Conservation (phyloP, 2,113 vertebrate genomes). For the Thamnaconus septentrionalis region DNA sequence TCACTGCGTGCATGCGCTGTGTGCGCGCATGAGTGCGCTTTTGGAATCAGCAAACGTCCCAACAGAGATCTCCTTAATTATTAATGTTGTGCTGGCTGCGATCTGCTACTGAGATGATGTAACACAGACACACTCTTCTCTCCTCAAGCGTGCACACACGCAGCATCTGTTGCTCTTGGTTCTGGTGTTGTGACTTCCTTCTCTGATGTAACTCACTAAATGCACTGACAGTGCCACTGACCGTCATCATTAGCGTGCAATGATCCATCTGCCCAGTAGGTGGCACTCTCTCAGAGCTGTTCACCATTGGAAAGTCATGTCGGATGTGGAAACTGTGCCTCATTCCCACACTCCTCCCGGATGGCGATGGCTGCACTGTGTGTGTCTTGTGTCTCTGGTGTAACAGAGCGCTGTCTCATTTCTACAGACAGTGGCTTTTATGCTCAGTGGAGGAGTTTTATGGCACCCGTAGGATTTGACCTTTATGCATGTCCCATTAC, state of each 20-base stretch:
- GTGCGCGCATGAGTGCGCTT: background rate
- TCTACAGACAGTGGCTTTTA: slow-evolving; percentile 16
- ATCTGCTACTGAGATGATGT: slow-evolving; percentile 11
- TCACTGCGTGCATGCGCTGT: background rate
- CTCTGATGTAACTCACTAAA: slow-evolving; percentile 2
- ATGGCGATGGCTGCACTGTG: slow-evolving; percentile 27
- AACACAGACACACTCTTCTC: slow-evolving; percentile 1
- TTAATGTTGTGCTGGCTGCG: slow-evolving; percentile 27
- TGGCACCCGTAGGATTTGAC: slow-evolving; percentile 36
- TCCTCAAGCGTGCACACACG: background rate
- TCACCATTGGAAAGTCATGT: slow-evolving; percentile 17
- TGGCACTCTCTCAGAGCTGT: slow-evolving; percentile 30
- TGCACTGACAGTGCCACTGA: background rate
- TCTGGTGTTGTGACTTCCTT: background rate
- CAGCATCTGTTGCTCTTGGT: background rate
- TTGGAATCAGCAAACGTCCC: slow-evolving; percentile 7
- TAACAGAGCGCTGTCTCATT: slow-evolving; percentile 23
- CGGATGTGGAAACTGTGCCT: slow-evolving; percentile 64
- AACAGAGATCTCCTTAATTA: slow-evolving; percentile 36
- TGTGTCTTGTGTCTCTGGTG: slow-evolving; percentile 21
- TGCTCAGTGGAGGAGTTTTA: slow-evolving; percentile 20
- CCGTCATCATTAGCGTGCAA: background rate
- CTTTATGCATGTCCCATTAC: slow-evolving; percentile 25
- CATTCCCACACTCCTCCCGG: slow-evolving; percentile 42
- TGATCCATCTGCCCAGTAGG: slow-evolving; percentile 44